Conservation (phyloP, 2,113 vertebrate species). For the Ciconia maguari region DNA sequence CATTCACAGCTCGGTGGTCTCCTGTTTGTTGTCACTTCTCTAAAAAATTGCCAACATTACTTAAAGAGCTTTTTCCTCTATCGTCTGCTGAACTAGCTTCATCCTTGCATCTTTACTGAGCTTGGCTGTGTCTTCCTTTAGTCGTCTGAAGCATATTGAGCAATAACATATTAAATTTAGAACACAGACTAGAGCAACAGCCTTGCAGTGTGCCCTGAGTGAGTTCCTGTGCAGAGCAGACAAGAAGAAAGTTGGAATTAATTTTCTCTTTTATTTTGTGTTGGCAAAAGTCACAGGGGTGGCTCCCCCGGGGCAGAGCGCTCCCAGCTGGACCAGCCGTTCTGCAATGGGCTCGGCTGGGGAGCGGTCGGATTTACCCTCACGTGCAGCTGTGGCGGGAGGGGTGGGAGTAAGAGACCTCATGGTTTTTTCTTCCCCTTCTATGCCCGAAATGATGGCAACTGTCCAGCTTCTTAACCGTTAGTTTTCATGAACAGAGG, state of each 20-base stretch:
- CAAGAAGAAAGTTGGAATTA: not conserved
- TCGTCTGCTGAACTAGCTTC: not conserved
- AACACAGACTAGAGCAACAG: not conserved
- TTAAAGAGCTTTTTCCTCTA: not conserved
- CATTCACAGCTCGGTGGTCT: not conserved
- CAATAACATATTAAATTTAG: accelerated
- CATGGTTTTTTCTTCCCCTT: accelerated
- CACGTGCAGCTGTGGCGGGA: accelerated
- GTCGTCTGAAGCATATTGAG: not conserved
- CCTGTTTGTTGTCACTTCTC: not conserved
- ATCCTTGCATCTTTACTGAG: not conserved
- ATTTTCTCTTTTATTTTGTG: not conserved
- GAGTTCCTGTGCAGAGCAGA: not conserved
- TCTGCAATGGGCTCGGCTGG: not conserved
- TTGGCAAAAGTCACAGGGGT: accelerated
- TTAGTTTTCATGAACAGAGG: accelerated
- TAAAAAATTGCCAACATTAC: not conserved
- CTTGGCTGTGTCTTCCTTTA: not conserved
- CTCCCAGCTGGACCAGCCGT: too few species aligned
- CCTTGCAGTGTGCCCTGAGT: accelerated
- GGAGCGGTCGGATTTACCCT: not conserved
- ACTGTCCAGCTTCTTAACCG: not conserved
- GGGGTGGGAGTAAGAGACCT: too few species aligned
- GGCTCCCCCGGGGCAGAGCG: accelerated
- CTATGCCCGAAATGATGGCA: accelerated